Evolutionary conservation across 2,888 invertebrate genomes (phyloP), one percentile per base, ranked within the genome.

Genomic region (Drosophila austrosaltans): DNA sequence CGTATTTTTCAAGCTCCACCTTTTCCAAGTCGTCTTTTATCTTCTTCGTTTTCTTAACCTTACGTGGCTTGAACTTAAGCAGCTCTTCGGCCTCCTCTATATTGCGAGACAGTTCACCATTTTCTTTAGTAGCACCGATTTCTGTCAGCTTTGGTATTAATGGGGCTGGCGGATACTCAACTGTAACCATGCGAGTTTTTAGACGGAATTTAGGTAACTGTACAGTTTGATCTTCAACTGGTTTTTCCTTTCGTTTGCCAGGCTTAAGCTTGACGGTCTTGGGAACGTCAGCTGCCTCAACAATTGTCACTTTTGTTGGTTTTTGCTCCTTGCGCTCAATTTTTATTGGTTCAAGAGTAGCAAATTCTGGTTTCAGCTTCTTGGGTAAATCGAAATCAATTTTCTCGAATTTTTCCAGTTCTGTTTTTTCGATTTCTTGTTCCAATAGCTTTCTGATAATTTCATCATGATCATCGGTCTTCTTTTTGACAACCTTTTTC

Each of bases 21-120:
- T 94, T 94, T 90, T 95, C 95, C 66, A 95, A 92, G 80, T 94
- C 93, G 1, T 93, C 93, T 87, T 94, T 93, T 79, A 94, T 94
- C 76, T 94, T 93, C 68, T 95, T 95, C 0, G 94, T 93, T 67
- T 95, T 91, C 82, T 94, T 94, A 2, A 94, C 92, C 81, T 94
- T 93, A 72, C 94, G 94, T 7, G 93, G 93, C 75, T 94, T 93
- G 69, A 93, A 94, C 90, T 95, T 95, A 39, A 95, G 93, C 5
- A 95, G 91, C 90, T 95, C 94, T 77, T 94, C 93, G 2, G 96
- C 96, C 90, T 96, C 96, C 91, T 95, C 94, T 7, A 95, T 93
- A 90, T 95, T 95, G 85, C 96, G 94, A 0, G 96, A 96, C 44
- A 96, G 90, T 75, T 95, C 94, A 30, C 96, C 96, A 83, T 93